Percentiles rank a stretch among this genome's conserved stretches.
These are phyloP conservation scores for Thamnophis sirtalis DNA, from an alignment of 2,113 vertebrate species.

Conservation along the genomic window DNA sequence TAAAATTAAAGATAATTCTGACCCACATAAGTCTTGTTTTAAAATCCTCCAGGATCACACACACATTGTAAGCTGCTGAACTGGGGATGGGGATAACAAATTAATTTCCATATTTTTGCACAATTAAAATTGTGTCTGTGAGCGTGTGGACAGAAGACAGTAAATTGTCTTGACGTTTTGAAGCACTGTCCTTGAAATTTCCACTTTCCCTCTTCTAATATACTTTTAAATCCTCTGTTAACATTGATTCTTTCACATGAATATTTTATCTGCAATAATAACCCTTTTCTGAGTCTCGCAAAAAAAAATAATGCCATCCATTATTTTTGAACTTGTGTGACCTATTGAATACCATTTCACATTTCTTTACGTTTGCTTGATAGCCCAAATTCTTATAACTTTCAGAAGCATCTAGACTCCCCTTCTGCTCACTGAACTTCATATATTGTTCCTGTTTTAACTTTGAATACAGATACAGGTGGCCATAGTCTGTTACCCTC, in stretches of 20 bases:
- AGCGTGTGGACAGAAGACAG: not conserved
- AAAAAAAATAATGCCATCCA: not conserved
- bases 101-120: not conserved
- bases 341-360: not conserved
- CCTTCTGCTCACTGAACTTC: constrained; percentile 38
- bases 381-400: not conserved
- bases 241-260: constrained; percentile 20
- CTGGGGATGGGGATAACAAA: not conserved
- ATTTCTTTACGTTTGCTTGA: not conserved
- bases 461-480: constrained; percentile 30
- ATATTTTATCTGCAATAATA: constrained; percentile 36
- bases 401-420: not conserved
- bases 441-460: constrained; percentile 53
- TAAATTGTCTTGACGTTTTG: not conserved
- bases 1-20: not conserved
- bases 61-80: not conserved
- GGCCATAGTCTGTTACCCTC: constrained; percentile 43
- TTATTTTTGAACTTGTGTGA: constrained; percentile 15
- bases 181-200: constrained; percentile 11
- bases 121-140: not conserved
- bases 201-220: not conserved
- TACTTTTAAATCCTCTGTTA: not conserved
- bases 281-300: not conserved
- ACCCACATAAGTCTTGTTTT: not conserved
- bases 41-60: not conserved